Evolutionary conservation across 2,113 vertebrate species (phyloP).

Genomic region (Chionomys nivalis): DNA sequence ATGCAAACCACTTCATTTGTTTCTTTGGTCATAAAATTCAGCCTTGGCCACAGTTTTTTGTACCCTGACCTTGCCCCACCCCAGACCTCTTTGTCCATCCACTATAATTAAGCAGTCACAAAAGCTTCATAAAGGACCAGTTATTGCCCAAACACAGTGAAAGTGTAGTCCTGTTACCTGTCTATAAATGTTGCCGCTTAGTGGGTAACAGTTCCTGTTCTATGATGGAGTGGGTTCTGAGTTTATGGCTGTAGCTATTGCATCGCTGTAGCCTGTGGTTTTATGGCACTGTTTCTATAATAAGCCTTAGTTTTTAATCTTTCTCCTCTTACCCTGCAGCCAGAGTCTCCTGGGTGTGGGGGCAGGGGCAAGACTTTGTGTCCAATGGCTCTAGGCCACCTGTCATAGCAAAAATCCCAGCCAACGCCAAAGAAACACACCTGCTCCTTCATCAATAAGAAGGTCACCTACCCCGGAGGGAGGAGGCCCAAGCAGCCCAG

Average conservation of each 20-base stretch:
- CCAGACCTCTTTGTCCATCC: slow-evolving; percentile 22
- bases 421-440: slow-evolving; percentile 71
- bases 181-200: slow-evolving; percentile 68
- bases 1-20: background rate
- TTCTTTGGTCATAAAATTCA: slow-evolving; percentile 25
- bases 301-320: slow-evolving; percentile 76
- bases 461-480: slow-evolving; percentile 79
- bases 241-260: slow-evolving; percentile 67
- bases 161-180: slow-evolving; percentile 65
- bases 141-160: slow-evolving; percentile 55
- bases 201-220: slow-evolving; percentile 56
- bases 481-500: slow-evolving; percentile 71
- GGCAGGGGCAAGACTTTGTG: slow-evolving; percentile 29
- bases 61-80: background rate
- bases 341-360: slow-evolving; percentile 50
- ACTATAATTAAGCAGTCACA: slow-evolving; percentile 55
- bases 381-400: slow-evolving; percentile 71
- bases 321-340: slow-evolving; percentile 57
- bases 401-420: slow-evolving; percentile 72
- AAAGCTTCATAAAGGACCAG: slow-evolving; percentile 23
- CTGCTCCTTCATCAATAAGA: slow-evolving; percentile 72
- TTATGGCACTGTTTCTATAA: slow-evolving; percentile 71
- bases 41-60: background rate
- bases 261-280: slow-evolving; percentile 66
- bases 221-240: slow-evolving; percentile 49